A percentile compares a stretch with the other conserved stretches of the same genome.
Conservation (phyloP, 2,888 invertebrate genomes). For the Leucozona laternaria region DNA sequence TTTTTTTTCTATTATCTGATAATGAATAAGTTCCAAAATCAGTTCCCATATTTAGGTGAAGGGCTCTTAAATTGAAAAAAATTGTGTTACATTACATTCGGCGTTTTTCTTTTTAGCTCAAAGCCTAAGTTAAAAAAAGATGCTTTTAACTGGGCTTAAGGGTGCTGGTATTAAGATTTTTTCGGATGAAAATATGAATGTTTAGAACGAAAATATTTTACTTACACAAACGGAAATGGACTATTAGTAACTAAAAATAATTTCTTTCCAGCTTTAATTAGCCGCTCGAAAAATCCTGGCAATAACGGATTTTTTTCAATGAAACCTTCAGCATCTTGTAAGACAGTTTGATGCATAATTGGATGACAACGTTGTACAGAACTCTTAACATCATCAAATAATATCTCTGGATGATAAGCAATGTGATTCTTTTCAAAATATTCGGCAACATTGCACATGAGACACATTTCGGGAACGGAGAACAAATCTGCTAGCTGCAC, state of each 20-base stretch:
- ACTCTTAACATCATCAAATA: conserved; percentile 96
- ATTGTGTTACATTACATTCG: no score
- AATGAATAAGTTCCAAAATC: no score
- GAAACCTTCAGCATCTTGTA: conserved; percentile 91
- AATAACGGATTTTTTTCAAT: conserved; percentile 91
- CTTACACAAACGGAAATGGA: conserved; percentile 97
- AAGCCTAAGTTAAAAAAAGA: no score
- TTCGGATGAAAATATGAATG: neutral
- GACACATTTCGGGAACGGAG: conserved; percentile 97
- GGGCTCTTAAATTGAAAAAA: no score
- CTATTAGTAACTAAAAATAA: conserved; percentile 98
- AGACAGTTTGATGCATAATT: conserved; percentile 95
- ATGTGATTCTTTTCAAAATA: conserved; percentile 95
- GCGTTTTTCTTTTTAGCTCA: no score
- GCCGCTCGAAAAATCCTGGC: conserved; percentile 89
- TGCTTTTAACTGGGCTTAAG: no score
- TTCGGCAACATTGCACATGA: conserved; percentile 96
- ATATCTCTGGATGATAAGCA: conserved; percentile 97
- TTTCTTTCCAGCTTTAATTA: conserved; percentile 91
- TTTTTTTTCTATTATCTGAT: no score
- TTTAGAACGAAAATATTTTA: conserved; percentile 71
- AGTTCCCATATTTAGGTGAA: no score
- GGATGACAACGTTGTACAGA: conserved; percentile 95
- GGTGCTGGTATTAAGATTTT: no score
- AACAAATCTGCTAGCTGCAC: conserved; percentile 98